A percentile compares a stretch with the other conserved stretches of the same genome.
Evolutionary conservation across 2,113 vertebrate genomes (phyloP).

Genomic region (Elaphurus davidianus): DNA sequence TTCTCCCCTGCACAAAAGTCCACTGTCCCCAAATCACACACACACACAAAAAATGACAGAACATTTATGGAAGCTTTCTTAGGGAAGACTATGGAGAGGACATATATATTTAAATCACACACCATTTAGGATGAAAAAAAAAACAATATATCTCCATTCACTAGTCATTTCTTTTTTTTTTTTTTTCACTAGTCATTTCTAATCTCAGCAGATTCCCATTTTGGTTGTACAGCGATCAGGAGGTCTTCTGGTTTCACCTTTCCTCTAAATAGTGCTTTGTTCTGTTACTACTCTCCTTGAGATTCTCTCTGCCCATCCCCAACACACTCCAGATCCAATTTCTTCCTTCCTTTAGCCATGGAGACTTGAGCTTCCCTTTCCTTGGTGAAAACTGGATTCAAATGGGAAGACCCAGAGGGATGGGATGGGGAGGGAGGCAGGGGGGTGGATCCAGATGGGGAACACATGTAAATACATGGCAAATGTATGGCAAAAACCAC

Average conservation of each 20-base stretch:
- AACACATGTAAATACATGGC: no score
- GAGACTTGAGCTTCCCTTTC: neutral
- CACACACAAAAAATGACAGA: neutral
- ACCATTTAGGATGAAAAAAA: neutral
- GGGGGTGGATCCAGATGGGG: no score
- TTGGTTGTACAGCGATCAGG: neutral
- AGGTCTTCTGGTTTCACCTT: neutral
- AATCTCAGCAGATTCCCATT: neutral
- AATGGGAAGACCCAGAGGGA: no score
- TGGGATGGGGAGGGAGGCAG: no score
- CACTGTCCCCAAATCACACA: neutral
- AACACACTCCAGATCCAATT: neutral
- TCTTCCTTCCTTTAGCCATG: neutral
- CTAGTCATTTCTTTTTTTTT: neutral
- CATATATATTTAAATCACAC: neutral
- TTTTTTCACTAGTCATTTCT: neutral
- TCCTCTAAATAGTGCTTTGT: neutral
- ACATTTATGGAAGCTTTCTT: neutral
- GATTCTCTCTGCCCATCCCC: neutral
- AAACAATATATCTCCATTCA: neutral
- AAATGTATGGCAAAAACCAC: no score
- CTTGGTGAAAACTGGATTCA: neutral
- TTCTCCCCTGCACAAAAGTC: neutral
- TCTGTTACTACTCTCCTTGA: neutral
- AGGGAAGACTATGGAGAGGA: neutral